Evolutionary conservation across 2,888 invertebrate species (phyloP).

Genomic region (Cheilosia impressa): DNA sequence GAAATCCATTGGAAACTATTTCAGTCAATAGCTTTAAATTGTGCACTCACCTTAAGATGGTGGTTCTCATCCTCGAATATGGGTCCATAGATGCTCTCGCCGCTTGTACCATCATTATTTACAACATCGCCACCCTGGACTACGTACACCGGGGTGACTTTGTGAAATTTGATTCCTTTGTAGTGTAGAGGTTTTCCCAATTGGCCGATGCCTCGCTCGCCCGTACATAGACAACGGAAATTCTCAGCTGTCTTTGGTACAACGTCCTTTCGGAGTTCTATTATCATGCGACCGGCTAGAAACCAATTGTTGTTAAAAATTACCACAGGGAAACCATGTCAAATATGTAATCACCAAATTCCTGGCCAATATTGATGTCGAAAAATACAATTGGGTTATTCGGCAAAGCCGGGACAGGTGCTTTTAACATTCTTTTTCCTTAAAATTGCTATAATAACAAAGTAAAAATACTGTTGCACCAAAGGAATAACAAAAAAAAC

Average conservation of each 20-base stretch:
- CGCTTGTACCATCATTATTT: slow-evolving; percentile 92
- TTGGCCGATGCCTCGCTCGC: slow-evolving; percentile 91
- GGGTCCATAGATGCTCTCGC: slow-evolving; percentile 97
- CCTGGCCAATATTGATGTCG: slow-evolving; percentile 88
- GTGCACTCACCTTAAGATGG: slow-evolving; percentile 84
- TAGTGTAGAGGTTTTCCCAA: slow-evolving; percentile 91
- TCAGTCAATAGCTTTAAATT: background rate
- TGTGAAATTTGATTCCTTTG: slow-evolving; percentile 92
- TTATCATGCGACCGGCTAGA: slow-evolving; percentile 91
- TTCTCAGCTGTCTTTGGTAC: slow-evolving; percentile 96
- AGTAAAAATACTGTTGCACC: background rate
- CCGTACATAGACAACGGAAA: slow-evolving; percentile 95
- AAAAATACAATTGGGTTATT: slow-evolving; percentile 88
- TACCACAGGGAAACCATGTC: background rate
- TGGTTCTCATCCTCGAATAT: slow-evolving; percentile 97
- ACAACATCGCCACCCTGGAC: slow-evolving; percentile 93
- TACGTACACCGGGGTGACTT: slow-evolving; percentile 94
- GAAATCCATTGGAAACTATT: background rate
- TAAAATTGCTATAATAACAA: too few relatives aligned
- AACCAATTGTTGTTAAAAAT: slow-evolving; percentile 64
- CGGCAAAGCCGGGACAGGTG: slow-evolving; percentile 77
- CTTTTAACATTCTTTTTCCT: slow-evolving; percentile 48
- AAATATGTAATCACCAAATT: slow-evolving; percentile 85
- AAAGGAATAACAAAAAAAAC: background rate
- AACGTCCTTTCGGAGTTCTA: slow-evolving; percentile 92